Conservation (phyloP, 2,888 invertebrate genomes). For the Eilema sororculum region DNA sequence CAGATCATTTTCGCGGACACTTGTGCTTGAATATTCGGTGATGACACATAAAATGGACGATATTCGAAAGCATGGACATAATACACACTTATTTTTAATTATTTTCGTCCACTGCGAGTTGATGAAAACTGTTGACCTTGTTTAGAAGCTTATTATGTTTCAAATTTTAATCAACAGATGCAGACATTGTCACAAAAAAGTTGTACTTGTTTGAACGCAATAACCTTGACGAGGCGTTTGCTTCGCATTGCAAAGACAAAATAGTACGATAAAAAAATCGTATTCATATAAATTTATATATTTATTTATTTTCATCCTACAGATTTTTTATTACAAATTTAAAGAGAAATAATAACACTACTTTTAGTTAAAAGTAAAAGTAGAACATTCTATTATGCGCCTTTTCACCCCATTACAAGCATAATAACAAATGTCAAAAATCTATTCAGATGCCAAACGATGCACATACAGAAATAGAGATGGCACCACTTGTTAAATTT, state of each 20-base stretch:
- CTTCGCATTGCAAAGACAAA: constrained; percentile 27
- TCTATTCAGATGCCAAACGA: constrained; percentile 39
- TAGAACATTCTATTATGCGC: background rate
- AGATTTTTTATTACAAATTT: background rate
- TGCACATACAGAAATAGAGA: constrained; percentile 58
- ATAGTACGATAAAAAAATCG: background rate
- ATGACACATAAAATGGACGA: constrained; percentile 68
- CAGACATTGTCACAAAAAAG: constrained; percentile 86
- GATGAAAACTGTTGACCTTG: constrained; percentile 88
- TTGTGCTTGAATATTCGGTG: constrained; percentile 74
- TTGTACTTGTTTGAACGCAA: constrained; percentile 68
- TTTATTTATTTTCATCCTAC: background rate
- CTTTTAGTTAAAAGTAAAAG: background rate
- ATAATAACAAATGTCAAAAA: constrained; percentile 58
- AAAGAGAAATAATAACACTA: background rate
- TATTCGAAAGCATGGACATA: constrained; percentile 73
- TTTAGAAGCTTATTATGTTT: constrained; percentile 87
- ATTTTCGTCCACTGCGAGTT: constrained; percentile 82
- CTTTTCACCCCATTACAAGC: constrained; percentile 63
- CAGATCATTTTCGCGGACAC: constrained; percentile 85
- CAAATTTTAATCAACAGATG: constrained; percentile 88
- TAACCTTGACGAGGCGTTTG: constrained; percentile 65
- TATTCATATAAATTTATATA: background rate
- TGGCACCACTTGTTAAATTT: constrained; percentile 70
- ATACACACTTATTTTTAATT: constrained; percentile 79